Evolutionary conservation across 1,140 invertebrate genomes (phyloP), one percentile per base, ranked within the genome.

Genomic region (Zaprionus camerounensis): DNA sequence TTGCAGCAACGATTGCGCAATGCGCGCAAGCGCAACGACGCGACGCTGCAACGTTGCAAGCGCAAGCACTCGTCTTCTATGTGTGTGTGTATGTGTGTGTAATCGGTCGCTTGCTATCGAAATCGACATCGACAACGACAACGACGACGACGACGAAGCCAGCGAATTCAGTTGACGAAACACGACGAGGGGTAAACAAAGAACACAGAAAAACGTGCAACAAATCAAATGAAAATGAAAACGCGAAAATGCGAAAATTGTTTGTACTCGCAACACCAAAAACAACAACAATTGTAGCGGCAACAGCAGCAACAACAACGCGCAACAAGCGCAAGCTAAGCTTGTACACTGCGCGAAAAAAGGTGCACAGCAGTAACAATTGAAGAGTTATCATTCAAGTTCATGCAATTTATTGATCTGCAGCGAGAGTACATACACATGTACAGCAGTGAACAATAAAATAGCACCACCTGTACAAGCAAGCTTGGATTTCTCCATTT

Each of bases 161-260:
- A 58, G 15, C 65, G 41, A 71, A 65, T 58, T 65, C 41, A 44
- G 63, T 72, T 72, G 70, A 72, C 70, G 70, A 72, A 72, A 72
- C 70, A 44, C 34, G 55, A 59, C 34, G 53, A 59, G 56, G 20
- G 17, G 53, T 24, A 57, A 20, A 66, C 62, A 65, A 72, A 72
- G 70, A 66, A 59, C 63, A 67, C 41, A 46, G 41, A 69, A 56
- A 68, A 68, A 69, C 71, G 65, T 74, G 58, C 71, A 61, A 69
- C 65, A 74, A 74, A 74, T 74, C 71, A 74, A 74, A 74, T 61
- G 28, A 34, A 73, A 73, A 73, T 51, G 9, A 24, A 51, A 51
- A 51, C 12, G n/a, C 34, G 17, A 44, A 68, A 69, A 74, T 68
- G 71, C 71, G 56, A 61, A 73, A 73, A 73, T 61, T 68, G 64